Conservation (phyloP, 2,888 invertebrate species). For the Eledona agricola region DNA sequence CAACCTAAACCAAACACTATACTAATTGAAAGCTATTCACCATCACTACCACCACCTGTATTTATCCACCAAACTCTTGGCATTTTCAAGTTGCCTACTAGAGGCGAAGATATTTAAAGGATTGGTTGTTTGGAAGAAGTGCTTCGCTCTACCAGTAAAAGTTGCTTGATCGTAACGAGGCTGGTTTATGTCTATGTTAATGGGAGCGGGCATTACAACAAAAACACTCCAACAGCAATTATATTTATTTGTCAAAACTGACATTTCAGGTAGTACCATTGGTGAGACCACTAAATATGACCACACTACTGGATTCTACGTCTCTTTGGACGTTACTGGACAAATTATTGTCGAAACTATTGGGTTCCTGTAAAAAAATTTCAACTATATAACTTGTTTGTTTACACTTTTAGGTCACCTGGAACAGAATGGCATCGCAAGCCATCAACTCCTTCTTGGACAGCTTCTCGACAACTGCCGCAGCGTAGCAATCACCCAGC, state of each 20-base stretch:
- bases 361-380: slow-evolving; percentile 14
- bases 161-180: slow-evolving; percentile 13
- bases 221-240: too few relatives aligned
- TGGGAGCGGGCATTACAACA: too few relatives aligned
- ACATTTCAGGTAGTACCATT: slow-evolving; percentile 36
- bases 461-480: slow-evolving; percentile 83
- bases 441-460: slow-evolving; percentile 85
- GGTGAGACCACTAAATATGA: slow-evolving; percentile 23
- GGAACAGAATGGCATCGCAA: slow-evolving; percentile 73
- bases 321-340: slow-evolving; percentile 18
- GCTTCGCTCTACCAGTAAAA: slow-evolving; percentile 4
- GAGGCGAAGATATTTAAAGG: slow-evolving; percentile 3
- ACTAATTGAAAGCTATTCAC: neutral
- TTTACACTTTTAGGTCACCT: slow-evolving; percentile 53
- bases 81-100: neutral
- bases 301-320: slow-evolving; percentile 20
- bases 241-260: too few relatives aligned
- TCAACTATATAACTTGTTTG: neutral
- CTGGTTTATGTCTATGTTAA: too few relatives aligned
- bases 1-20: slow-evolving; percentile 1
- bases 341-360: slow-evolving; percentile 22
- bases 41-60: slow-evolving; percentile 2
- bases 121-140: slow-evolving; percentile 1
- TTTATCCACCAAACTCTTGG: slow-evolving; percentile 8
- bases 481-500: slow-evolving; percentile 87